A percentile compares a stretch with the other conserved stretches of the same genome.
Evolutionary conservation across 2,113 vertebrate species (phyloP).

Genomic region (Oxyruncus cristatus): DNA sequence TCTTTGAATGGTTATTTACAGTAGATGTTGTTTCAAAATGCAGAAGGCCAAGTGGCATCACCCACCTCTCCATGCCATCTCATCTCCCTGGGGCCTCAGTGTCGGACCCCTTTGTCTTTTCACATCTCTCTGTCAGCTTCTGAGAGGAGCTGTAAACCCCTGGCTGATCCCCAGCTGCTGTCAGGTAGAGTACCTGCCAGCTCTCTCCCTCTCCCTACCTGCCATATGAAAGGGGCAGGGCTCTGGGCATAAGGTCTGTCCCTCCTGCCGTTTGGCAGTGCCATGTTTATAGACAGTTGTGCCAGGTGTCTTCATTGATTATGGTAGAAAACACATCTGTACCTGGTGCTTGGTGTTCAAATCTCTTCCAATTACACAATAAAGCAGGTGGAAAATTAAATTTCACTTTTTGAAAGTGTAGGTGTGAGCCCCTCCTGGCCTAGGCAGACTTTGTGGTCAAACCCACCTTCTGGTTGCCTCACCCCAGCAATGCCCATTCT

Average conservation of each 20-base stretch:
- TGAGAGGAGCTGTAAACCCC: neutral
- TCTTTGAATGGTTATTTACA: neutral
- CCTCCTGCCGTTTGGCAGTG: neutral
- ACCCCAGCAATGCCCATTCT: neutral
- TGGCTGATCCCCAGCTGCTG: neutral
- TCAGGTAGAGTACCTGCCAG: neutral
- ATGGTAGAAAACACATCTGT: neutral
- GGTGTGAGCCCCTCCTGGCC: neutral
- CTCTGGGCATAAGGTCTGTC: neutral
- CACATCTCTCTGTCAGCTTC: neutral
- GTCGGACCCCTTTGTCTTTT: neutral
- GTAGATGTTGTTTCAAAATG: neutral
- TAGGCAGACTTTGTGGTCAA: neutral
- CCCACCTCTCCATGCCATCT: neutral
- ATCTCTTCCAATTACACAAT: neutral
- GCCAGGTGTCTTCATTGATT: neutral
- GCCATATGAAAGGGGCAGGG: neutral
- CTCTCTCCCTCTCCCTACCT: neutral
- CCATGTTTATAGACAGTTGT: neutral
- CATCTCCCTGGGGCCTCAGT: accelerated
- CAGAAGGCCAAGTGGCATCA: neutral
- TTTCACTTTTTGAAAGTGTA: neutral
- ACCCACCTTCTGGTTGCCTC: neutral
- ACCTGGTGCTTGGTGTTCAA: neutral
- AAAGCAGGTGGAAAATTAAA: neutral